These are phyloP conservation scores for Ammodytes dubius DNA, from an alignment of 2,113 vertebrate species.

Conservation along the genomic window DNA sequence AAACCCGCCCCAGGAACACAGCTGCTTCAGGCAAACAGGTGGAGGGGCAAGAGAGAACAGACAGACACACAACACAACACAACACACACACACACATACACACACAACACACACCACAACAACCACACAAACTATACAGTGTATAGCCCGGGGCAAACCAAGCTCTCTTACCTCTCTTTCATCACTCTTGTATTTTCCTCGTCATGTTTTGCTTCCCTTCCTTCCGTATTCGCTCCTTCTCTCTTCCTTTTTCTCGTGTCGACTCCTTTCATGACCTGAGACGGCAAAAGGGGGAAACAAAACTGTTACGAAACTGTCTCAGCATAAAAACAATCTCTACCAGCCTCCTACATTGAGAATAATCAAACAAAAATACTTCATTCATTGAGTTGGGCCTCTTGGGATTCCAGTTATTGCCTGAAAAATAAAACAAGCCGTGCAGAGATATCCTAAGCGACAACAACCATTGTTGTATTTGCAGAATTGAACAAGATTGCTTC, in stretches of 20 bases:
- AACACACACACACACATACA: slow-evolving; percentile 18
- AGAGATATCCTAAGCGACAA: neutral
- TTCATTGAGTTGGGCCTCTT: neutral
- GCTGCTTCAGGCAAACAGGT: slow-evolving; percentile 54
- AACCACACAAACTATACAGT: slow-evolving; percentile 6
- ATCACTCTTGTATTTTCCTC: slow-evolving; percentile 40
- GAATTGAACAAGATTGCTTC: slow-evolving; percentile 6
- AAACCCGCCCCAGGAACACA: slow-evolving; percentile 50
- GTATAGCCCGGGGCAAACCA: slow-evolving; percentile 22
- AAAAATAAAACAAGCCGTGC: neutral
- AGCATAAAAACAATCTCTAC: slow-evolving; percentile 18
- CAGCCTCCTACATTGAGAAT: neutral
- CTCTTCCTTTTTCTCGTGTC: slow-evolving; percentile 34
- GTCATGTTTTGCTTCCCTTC: slow-evolving; percentile 29
- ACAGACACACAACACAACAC: slow-evolving; percentile 14
- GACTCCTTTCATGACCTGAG: slow-evolving; percentile 36
- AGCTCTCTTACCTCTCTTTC: slow-evolving; percentile 65
- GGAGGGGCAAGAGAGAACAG: slow-evolving; percentile 59
- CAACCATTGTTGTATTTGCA: slow-evolving; percentile 7
- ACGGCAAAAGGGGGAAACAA: slow-evolving; percentile 27
- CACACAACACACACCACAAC: no score
- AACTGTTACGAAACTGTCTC: slow-evolving; percentile 45
- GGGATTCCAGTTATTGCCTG: slow-evolving; percentile 18
- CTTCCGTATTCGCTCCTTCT: slow-evolving; percentile 11
- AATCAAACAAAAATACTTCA: slow-evolving; percentile 28